Conservation (phyloP, 1,140 invertebrate genomes). For the Odontomachus brunneus region DNA sequence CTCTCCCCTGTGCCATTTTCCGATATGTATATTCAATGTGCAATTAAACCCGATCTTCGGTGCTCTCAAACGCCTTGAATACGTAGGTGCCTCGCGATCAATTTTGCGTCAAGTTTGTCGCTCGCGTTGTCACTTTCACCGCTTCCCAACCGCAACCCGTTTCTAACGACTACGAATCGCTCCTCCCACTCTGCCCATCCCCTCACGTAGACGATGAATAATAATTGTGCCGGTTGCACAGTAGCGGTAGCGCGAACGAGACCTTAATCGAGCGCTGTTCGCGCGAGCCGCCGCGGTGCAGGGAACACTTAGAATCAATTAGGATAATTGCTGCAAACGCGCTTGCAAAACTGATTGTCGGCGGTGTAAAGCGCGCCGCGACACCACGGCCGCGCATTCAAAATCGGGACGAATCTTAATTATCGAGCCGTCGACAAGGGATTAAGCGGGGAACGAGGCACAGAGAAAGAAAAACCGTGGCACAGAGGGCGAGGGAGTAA, state of each 20-base stretch:
- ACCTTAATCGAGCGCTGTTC: not conserved
- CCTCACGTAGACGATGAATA: not conserved
- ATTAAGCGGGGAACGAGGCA: too few species aligned
- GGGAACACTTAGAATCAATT: conserved; percentile 36
- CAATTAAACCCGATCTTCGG: too few species aligned
- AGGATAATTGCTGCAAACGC: conserved; percentile 47
- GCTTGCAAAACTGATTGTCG: conserved; percentile 39
- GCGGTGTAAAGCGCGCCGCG: conserved; percentile 15
- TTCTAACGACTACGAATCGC: not conserved
- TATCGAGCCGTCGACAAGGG: not conserved
- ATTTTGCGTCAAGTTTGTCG: too few species aligned
- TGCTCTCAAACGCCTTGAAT: too few species aligned
- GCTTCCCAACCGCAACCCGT: not conserved
- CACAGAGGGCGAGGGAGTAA: not conserved
- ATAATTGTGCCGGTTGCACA: not conserved
- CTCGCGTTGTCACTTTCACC: too few species aligned
- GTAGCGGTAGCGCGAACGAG: not conserved
- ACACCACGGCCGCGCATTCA: not conserved
- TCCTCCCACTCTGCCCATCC: too few species aligned
- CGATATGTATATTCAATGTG: too few species aligned
- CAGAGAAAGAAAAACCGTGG: not conserved
- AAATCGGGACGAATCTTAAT: conserved; percentile 43
- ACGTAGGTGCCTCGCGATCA: too few species aligned
- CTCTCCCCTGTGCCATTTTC: too few species aligned
- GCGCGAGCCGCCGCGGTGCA: not conserved